Evolutionary conservation across 2,113 vertebrate species (phyloP), one percentile per base, ranked within the genome.

Genomic region (Delphinus delphis): DNA sequence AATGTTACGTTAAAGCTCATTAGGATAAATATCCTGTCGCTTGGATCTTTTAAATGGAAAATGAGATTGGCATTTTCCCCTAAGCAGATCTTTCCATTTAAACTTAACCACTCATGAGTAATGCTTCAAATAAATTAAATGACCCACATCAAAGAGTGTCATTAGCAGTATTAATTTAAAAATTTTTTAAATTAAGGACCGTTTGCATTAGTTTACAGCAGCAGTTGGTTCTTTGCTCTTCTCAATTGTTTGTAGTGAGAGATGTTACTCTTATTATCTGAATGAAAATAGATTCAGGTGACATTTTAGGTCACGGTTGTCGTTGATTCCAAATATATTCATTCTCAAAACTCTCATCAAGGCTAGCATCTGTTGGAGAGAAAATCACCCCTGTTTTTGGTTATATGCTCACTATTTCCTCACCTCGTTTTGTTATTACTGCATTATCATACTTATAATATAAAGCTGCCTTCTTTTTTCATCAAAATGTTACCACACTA

Each of bases 251-350:
- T 93, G 68, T 62, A 63, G 9, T 83, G 31, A 95, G 79, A 98
- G 98, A 98, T 98, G 98, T 95, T 98, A 6, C 95, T 98, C 94
- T 97, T 98, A 95, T 97, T 98, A 98, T 97, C 97, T 95, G 98
- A 98, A 96, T 95, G 96, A 96, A 97, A 97, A 97, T 93, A 97
- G 92, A 98, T 97, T 84, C 87, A 93, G 96, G 98, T 97, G 96
- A 91, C 47, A 71, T 58, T 93, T n/a, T 85, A 96, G 92, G 94
- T 98, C 96, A 96, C 85, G 92, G 76, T 86, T 98, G 92, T 96
- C 68, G 38, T 96, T 95, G 94, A 80, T 97, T 97, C 97, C 81
- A 96, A 98, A 98, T 97, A 67, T 89, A 96, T 98, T 98, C 92
- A 68, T 95, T 55, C 85, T 90, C 86, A 47, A 97, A 58, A 93